Evolutionary conservation across 2,888 invertebrate genomes (phyloP), one percentile per base, ranked within the genome.

Genomic region (Drosophila cognata): DNA sequence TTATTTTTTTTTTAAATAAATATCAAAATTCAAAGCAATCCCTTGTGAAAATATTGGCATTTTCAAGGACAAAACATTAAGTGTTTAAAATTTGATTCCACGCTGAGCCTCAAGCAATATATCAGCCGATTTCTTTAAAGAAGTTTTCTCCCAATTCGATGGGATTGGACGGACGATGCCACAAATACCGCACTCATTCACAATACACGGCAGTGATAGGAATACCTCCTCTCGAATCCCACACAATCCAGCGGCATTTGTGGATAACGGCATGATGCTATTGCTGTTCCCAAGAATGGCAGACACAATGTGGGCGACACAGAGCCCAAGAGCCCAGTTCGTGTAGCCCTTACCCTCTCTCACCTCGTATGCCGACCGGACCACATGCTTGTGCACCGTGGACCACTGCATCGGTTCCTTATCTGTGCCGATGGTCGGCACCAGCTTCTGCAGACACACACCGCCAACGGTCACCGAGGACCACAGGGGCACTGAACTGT

Each of bases 391-490:
- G 92, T 97, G 97, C 2, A 97, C 91, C 16, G 95, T 94, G 48
- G 94, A 92, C 96, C 97, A 98, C 58, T 95, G 94, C 91, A 97
- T 97, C 0, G 94, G 93, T 91, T 98, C 97, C 0, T 94, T 92
- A 0, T 94, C 94, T 0, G 95, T 94, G 16, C 97, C 97, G 43
- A 97, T 94, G 29, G 94, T 92, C 4, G 96, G 95, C 90, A 96
- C 95, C 7, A 98, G 88, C 71, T 97, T 96, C 65, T 94, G 94
- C 16, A 98, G 94, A 2, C 95, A 94, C 0, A 97, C 96, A 1
- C 98, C 98, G 3, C 96, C 97, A 5, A 98, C 95, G 92, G 97
- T 97, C 31, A 97, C 97, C 8, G 96, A 96, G 2, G 97, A 97
- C 98, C 98, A 98, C 2, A 98, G 96, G 1, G 98, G 96, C 68